Evolutionary conservation across 2,888 invertebrate species (phyloP).

Genomic region (Hemaris fuciformis): DNA sequence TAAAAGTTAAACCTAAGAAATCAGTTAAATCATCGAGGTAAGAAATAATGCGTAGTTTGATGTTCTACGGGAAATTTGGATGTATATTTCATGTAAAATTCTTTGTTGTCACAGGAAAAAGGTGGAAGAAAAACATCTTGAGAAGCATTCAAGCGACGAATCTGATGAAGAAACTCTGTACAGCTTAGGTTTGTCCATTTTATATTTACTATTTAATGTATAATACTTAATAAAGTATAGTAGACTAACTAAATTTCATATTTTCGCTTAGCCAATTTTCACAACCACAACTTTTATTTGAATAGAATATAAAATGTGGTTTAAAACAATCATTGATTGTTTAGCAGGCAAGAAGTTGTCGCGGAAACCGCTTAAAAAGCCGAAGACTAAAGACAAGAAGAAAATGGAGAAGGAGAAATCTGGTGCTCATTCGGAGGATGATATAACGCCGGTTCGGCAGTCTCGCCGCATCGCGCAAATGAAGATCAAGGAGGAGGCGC

Average conservation of each 20-base stretch:
- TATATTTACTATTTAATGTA: background rate
- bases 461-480: conserved; percentile 93
- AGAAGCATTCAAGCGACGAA: conserved; percentile 78
- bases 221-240: no score
- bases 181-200: conserved; percentile 58
- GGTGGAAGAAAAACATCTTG: conserved; percentile 78
- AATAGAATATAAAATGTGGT: background rate
- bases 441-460: conserved; percentile 84
- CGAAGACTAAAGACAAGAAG: conserved; percentile 31
- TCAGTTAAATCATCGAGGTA: conserved; percentile 67
- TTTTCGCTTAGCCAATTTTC: background rate
- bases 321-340: conserved; percentile 13
- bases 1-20: conserved; percentile 77
- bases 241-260: no score
- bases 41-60: conserved; percentile 6
- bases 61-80: conserved; percentile 6
- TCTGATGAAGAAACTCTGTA: conserved; percentile 75
- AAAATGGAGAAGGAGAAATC: conserved; percentile 26
- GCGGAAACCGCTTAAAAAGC: conserved; percentile 41
- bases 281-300: background rate
- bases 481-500: conserved; percentile 93
- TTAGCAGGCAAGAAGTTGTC: conserved; percentile 65
- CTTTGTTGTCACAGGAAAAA: conserved; percentile 66
- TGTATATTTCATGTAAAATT: conserved; percentile 1
- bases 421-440: conserved; percentile 45